Percentiles rank a stretch among this genome's conserved stretches.
These are phyloP conservation scores for Ametastegia equiseti DNA, from an alignment of 2,888 invertebrate species.

Conservation along the genomic window DNA sequence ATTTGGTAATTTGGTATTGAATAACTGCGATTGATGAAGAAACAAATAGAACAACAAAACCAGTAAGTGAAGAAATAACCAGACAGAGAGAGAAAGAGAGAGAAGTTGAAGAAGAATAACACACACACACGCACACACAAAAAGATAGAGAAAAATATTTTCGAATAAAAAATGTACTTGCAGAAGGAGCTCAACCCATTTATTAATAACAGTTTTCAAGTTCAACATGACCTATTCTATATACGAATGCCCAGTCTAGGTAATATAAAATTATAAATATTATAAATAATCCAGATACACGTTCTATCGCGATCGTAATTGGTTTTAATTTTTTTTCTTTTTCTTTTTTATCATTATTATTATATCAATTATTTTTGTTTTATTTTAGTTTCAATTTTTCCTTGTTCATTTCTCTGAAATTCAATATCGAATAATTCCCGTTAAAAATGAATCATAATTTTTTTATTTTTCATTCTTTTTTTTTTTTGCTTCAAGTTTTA, in stretches of 20 bases:
- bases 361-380: background rate
- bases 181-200: constrained; percentile 69
- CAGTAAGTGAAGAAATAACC: background rate
- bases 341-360: constrained; percentile 45
- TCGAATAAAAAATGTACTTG: constrained; percentile 55
- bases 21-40: background rate
- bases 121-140: background rate
- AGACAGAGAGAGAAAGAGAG: background rate
- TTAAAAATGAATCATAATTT: background rate
- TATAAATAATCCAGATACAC: constrained; percentile 67
- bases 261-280: constrained; percentile 71
- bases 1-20: background rate
- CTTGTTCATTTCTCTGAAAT: background rate
- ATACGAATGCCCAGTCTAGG: constrained; percentile 67
- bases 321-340: background rate
- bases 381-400: background rate
- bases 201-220: constrained; percentile 69
- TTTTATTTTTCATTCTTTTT: background rate
- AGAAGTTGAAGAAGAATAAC: background rate
- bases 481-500: too few species aligned
- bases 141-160: background rate
- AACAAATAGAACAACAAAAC: background rate
- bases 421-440: background rate
- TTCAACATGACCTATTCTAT: constrained; percentile 68
- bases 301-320: constrained; percentile 40